Conservation (phyloP, 2,797 vertebrate genomes). For the Pteropus rufus region DNA sequence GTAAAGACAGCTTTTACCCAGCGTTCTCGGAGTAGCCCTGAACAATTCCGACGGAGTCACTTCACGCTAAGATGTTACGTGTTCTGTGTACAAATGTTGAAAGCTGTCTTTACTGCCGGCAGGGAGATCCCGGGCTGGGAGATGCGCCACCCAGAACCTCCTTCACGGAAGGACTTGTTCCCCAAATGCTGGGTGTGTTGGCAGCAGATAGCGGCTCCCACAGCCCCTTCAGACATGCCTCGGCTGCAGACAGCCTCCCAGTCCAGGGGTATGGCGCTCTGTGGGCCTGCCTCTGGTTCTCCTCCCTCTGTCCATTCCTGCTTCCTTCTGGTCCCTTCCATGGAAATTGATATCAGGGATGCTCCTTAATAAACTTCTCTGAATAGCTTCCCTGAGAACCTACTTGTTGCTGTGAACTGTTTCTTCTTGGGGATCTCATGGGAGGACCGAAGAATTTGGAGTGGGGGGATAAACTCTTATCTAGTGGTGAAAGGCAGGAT, state of each 20-base stretch:
- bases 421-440: background rate
- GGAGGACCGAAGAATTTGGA: background rate
- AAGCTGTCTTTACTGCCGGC: background rate
- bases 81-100: background rate
- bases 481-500: background rate
- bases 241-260: too few species aligned
- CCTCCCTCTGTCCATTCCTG: background rate
- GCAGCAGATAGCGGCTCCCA: background rate
- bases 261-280: fast-evolving
- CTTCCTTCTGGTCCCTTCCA: background rate
- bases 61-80: background rate
- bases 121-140: background rate
- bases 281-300: fast-evolving
- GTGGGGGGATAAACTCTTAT: fast-evolving
- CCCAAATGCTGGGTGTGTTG: background rate
- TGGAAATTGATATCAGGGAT: fast-evolving
- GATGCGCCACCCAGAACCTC: background rate
- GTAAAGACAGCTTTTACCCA: background rate
- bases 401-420: background rate
- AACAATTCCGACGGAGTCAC: background rate
- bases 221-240: too few species aligned
- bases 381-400: background rate
- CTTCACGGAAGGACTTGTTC: background rate
- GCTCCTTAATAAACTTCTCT: background rate
- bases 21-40: background rate